phyloP scores from a whole-genome alignment of 2,113 vertebrate species.

The Phalacrocorax pelagicus region DNA sequence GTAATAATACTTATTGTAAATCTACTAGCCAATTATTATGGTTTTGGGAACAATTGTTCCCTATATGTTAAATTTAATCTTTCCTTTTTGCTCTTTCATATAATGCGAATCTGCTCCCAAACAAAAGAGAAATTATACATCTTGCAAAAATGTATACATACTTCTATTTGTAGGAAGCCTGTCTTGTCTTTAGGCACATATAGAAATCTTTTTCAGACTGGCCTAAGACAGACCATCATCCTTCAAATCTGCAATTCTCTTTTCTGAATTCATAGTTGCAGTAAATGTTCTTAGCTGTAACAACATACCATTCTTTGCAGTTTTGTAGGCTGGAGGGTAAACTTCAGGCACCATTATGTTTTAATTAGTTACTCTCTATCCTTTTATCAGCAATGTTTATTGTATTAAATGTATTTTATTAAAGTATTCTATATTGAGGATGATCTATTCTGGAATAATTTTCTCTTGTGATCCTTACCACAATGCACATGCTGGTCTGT shows the following conservation, averaged over 20 bases:
- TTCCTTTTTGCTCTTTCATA: neutral
- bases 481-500: neutral
- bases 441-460: neutral
- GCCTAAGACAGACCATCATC: neutral
- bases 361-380: neutral
- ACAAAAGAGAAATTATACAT: neutral
- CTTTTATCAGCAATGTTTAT: neutral
- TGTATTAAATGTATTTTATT: neutral
- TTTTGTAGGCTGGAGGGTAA: neutral
- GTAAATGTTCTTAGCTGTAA: neutral
- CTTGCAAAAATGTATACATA: neutral
- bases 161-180: neutral
- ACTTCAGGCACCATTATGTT: neutral
- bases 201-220: neutral
- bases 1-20: neutral
- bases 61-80: neutral
- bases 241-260: neutral
- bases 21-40: neutral
- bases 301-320: neutral
- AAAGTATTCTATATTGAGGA: neutral
- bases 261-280: neutral
- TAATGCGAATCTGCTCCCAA: neutral
- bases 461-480: neutral
- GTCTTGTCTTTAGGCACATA: neutral
- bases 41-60: neutral